Evolutionary conservation across 2,888 invertebrate genomes (phyloP), one percentile per base, ranked within the genome.

Genomic region (Zygothrica quintamaculata): DNA sequence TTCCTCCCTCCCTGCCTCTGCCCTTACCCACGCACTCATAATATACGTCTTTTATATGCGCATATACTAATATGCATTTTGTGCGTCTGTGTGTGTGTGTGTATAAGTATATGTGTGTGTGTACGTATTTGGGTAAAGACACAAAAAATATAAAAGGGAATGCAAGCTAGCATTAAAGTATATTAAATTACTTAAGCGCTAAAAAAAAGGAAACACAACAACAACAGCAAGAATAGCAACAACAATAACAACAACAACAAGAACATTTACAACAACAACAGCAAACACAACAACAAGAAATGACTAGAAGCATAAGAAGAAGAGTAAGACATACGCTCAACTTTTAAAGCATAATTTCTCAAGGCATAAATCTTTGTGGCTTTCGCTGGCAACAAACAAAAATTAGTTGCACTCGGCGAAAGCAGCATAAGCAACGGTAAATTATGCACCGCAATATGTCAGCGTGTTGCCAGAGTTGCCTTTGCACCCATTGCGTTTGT

Each of bases 271-370:
- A 50, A 46, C 26, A 44, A 29, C 46, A 57, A 44, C 39, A 40
- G 13, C 43, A 56, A 8, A 6, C 26, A 61, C 68, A 52, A 51
- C 51, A 52, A 22, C 18, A 44, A 16, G 26, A 57, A 55, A 12
- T 37, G 26, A 52, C n/a, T n/a, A n/a, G n/a, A n/a, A n/a, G n/a
- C n/a, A n/a, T n/a, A n/a, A n/a, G n/a, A n/a, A n/a, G n/a, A n/a
- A n/a, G 58, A 26, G 33, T 12, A 62, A 60, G 74, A 84, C 81
- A 71, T 71, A 74, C 71, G 87, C 67, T 65, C 68, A 62, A 81
- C 65, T 86, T 84, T 86, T 80, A 80, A 81, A 86, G 84, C 81
- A 86, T 84, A 84, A 81, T 86, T 81, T 84, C 72, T 77, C 64
- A 43, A 55, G 57, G 57, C 75, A 81, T 81, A 81, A 81, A 80